Conservation (phyloP, 1,140 invertebrate genomes). For the Onthophagus taurus region DNA sequence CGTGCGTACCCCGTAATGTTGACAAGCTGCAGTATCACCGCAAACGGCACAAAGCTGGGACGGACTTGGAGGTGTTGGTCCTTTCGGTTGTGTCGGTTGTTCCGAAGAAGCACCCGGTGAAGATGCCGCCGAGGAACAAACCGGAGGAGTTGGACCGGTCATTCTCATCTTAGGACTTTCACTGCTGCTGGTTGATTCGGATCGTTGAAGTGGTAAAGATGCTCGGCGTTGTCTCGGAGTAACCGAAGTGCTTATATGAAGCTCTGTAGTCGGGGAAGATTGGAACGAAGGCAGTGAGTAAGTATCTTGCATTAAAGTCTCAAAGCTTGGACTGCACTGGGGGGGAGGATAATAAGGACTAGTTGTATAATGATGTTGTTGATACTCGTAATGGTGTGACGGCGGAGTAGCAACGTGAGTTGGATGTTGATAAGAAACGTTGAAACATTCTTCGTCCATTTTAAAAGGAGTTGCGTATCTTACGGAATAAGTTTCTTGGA, state of each 20-base stretch:
- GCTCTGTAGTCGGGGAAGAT: slow-evolving; percentile 43
- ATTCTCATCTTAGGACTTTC: slow-evolving; percentile 54
- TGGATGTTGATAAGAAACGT: slow-evolving; percentile 45
- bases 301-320: slow-evolving; percentile 44
- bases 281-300: slow-evolving; percentile 52
- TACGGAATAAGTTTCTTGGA: slow-evolving; percentile 76
- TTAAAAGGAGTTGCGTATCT: slow-evolving; percentile 57
- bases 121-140: slow-evolving; percentile 56
- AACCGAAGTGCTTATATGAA: slow-evolving; percentile 47
- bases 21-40: slow-evolving; percentile 95
- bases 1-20: slow-evolving; percentile 96
- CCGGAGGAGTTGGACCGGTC: slow-evolving; percentile 43
- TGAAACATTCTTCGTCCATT: slow-evolving; percentile 70
- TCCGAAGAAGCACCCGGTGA: slow-evolving; percentile 46
- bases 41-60: slow-evolving; percentile 95
- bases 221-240: slow-evolving; percentile 55
- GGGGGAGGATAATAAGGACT: slow-evolving; percentile 45
- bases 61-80: slow-evolving; percentile 55
- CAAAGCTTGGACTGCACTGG: slow-evolving; percentile 46
- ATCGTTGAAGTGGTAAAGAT: slow-evolving; percentile 63
- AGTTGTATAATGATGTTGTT: slow-evolving; percentile 44
- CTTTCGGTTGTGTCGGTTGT: slow-evolving; percentile 34
- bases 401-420: slow-evolving; percentile 38
- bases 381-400: slow-evolving; percentile 51
- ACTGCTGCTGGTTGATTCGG: slow-evolving; percentile 61